phyloP scores from a whole-genome alignment of 2,888 invertebrate genomes.

The Meta bourneti region DNA sequence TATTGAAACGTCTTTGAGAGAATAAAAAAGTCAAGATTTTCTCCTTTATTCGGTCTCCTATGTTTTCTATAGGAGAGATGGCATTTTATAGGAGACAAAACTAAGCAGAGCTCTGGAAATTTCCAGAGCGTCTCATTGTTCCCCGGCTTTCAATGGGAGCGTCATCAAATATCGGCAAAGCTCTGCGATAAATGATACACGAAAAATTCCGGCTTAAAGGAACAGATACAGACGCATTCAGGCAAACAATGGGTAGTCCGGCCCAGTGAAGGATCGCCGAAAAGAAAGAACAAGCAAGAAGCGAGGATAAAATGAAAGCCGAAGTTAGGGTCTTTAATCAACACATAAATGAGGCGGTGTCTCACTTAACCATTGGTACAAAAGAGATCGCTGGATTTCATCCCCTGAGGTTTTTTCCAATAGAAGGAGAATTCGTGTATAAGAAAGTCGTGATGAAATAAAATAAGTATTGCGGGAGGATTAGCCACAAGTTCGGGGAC shows the following conservation, averaged over 20 bases:
- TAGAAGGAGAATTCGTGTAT: neutral
- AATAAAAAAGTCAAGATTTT: too few relatives aligned
- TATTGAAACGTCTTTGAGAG: too few relatives aligned
- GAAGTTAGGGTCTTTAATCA: slow-evolving; percentile 53
- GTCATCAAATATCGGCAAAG: slow-evolving; percentile 61
- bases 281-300: slow-evolving; percentile 36
- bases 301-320: slow-evolving; percentile 37
- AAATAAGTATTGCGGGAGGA: too few relatives aligned
- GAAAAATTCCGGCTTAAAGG: slow-evolving; percentile 28
- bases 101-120: slow-evolving; percentile 31
- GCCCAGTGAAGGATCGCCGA: slow-evolving; percentile 25
- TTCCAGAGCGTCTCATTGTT: slow-evolving; percentile 30
- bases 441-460: too few relatives aligned
- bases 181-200: slow-evolving; percentile 48
- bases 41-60: neutral
- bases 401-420: neutral
- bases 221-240: slow-evolving; percentile 32
- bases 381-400: neutral
- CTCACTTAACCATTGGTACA: slow-evolving; percentile 31
- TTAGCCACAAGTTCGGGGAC: too few relatives aligned
- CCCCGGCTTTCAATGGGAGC: slow-evolving; percentile 34
- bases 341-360: slow-evolving; percentile 45
- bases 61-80: neutral
- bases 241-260: slow-evolving; percentile 34
- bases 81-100: neutral